phyloP scores from a whole-genome alignment of 2,113 vertebrate genomes.

The Dicrurus megarhynchus region DNA sequence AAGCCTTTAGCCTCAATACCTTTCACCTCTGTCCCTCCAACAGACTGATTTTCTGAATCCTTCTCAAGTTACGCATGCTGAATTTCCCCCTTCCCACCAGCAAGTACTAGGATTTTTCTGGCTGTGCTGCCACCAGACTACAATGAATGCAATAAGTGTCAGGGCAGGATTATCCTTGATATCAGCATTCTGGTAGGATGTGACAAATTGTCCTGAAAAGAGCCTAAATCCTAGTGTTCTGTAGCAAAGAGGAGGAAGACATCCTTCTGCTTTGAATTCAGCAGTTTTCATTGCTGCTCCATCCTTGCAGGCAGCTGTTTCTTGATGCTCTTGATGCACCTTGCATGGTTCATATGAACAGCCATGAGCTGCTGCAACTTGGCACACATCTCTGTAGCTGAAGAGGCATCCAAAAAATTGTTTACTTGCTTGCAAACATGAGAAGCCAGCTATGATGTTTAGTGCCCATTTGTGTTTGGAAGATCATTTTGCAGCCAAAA shows the following conservation, averaged over 20 bases:
- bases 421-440: background rate
- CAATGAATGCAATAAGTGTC: background rate
- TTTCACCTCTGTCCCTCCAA: background rate
- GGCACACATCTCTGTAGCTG: background rate
- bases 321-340: background rate
- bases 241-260: background rate
- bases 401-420: background rate
- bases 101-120: background rate
- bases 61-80: background rate
- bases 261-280: background rate
- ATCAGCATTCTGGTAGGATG: background rate
- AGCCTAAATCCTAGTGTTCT: background rate
- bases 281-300: background rate
- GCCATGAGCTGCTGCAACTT: background rate
- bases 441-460: background rate
- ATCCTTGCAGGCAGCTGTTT: background rate
- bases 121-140: background rate
- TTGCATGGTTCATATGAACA: background rate
- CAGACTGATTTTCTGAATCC: background rate
- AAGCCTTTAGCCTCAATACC: background rate
- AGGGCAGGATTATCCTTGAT: background rate
- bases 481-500: background rate
- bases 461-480: background rate
- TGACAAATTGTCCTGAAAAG: background rate
- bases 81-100: background rate